Evolutionary conservation across 1,140 invertebrate species (phyloP).

Genomic region (Augochlora pura): DNA sequence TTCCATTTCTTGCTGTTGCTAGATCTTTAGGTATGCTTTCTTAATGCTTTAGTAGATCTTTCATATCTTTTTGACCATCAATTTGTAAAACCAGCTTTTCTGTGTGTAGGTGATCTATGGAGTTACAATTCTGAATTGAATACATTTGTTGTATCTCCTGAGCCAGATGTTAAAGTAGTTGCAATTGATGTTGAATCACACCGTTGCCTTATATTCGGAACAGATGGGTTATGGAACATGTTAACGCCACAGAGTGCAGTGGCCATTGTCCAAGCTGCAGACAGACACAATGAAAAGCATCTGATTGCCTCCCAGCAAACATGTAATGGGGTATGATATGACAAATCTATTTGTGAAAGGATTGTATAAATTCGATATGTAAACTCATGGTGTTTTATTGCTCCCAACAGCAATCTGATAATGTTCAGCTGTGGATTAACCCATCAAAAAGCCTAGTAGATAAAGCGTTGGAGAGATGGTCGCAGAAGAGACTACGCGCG

Average conservation of each 20-base stretch:
- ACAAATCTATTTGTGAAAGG: not conserved
- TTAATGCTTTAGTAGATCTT: not conserved
- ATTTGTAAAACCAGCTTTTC: not conserved
- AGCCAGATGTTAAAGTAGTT: constrained; percentile 95
- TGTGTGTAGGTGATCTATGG: constrained; percentile 92
- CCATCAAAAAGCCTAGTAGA: constrained; percentile 95
- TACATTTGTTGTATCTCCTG: constrained; percentile 97
- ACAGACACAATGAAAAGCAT: constrained; percentile 88
- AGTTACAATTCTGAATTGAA: constrained; percentile 95
- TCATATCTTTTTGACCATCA: not conserved
- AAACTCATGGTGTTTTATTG: not conserved
- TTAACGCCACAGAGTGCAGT: constrained; percentile 92
- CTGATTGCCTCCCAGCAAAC: constrained; percentile 80
- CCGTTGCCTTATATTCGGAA: constrained; percentile 96
- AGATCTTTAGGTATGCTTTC: constrained; percentile 88
- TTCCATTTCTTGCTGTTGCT: constrained; percentile 97
- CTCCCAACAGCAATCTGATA: constrained; percentile 68
- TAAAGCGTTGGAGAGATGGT: constrained; percentile 90
- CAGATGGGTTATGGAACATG: constrained; percentile 99
- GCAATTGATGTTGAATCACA: constrained; percentile 89
- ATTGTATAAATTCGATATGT: too few relatives aligned
- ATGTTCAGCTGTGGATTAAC: constrained; percentile 87
- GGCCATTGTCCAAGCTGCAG: constrained; percentile 89
- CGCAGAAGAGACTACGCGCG: constrained; percentile 89
- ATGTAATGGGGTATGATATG: constrained; percentile 70